Evolutionary conservation across 2,888 invertebrate species (phyloP).

Genomic region (Drosophila buzzatii): DNA sequence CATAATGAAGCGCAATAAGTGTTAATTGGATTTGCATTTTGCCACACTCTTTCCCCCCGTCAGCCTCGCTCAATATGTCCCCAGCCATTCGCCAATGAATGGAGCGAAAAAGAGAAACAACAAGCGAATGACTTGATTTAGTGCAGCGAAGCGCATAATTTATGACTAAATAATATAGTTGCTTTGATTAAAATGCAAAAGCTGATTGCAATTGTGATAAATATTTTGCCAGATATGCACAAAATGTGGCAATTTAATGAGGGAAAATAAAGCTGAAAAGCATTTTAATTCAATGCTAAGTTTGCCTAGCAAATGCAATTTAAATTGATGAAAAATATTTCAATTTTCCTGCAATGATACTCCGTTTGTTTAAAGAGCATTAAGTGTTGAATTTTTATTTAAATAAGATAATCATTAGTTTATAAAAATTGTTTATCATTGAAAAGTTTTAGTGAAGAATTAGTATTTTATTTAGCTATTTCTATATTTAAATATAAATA

Average conservation of each 20-base stretch:
- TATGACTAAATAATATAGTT: conserved; percentile 71
- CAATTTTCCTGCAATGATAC: neutral
- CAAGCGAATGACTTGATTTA: conserved; percentile 67
- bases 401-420: no score
- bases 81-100: neutral
- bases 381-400: neutral
- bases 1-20: conserved; percentile 81
- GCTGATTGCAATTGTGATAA: conserved; percentile 24
- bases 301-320: neutral
- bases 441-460: no score
- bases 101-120: neutral
- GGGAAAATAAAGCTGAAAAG: neutral
- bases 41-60: neutral
- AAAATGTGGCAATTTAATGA: conserved; percentile 11
- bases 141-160: conserved; percentile 71
- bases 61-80: neutral
- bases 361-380: neutral
- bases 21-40: conserved; percentile 79
- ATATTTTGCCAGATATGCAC: neutral
- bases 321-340: neutral
- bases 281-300: conserved; percentile 2
- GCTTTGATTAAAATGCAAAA: conserved; percentile 63
- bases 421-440: no score
- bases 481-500: no score
- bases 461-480: no score